Evolutionary conservation across 2,113 vertebrate species (phyloP), one percentile per base, ranked within the genome.

Genomic region (Clarias magur): DNA sequence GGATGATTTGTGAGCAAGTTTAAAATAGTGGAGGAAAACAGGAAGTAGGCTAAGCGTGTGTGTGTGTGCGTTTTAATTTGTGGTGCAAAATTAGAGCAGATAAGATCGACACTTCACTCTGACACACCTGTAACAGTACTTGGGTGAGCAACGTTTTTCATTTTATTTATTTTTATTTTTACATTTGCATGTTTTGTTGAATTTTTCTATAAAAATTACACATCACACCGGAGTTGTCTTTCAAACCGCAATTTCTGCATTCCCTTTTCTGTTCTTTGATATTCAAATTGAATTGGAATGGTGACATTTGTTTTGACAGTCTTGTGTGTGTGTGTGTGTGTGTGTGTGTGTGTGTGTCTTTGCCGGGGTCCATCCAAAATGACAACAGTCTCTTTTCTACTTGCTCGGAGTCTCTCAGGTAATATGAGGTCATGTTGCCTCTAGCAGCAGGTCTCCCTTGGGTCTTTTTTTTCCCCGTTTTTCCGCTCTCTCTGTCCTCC

Each of bases 401-500:
- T 78, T 88, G 75, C 82, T 87, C 30, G 2, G 73, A 85, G 86
- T 88, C 80, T 84, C 84, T 81, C 82, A 89, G 88, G 88, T 89
- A 88, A 90, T 90, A 83, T 91, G 85, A 90, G 89, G 90, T 89
- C 89, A 88, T 88, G 90, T 85, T 86, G 83, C 83, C 87, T 85
- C 80, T 75, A 87, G 79, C 89, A 89, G 65, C 63, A 84, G 68
- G 83, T 80, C 87, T 87, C 85, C 72, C 85, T 85, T 76, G 85
- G 80, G 85, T 80, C 84, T 85, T 79, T 91, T 83, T 80, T 78
- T 68, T 34, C 2, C 2, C 30, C 30, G 30, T 34, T 34, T 34
- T 54, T 76, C 48, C 79, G 48, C 82, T 73, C 78, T 82, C 17
- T 88, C 80, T 54, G 17, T 87, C 76, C 79, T 67, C 53, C 83